Evolutionary conservation across 2,888 invertebrate species (phyloP), one percentile per base, ranked within the genome.

Genomic region (Charanyca ferruginea): DNA sequence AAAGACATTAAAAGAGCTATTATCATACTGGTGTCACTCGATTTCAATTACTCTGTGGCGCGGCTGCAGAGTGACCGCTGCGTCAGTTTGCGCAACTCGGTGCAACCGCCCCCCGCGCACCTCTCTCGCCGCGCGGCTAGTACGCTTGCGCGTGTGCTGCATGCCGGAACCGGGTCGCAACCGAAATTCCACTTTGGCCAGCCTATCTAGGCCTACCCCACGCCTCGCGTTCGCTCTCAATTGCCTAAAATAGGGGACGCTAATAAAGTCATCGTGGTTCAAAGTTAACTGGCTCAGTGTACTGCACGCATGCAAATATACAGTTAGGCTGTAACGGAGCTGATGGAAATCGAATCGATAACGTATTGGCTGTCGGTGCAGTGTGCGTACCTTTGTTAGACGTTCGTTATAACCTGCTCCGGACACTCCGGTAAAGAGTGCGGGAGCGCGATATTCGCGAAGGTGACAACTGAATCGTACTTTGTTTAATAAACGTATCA

Each of bases 301-400:
- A 92, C 91, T 95, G 95, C 94, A 95, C 92, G 94, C 93, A 95
- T 95, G 95, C 94, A 94, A 94, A 94, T 94, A 87, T 94, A 95
- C 94, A 93, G 94, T 94, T 94, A 94, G 91, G 85, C 86, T 88
- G 91, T 91, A 90, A 90, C 89, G 87, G 90, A 86, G 83, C 73
- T 77, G 91, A 85, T 90, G 88, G 90, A 89, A 87, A 89, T 89
- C 87, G 83, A 91, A 94, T 94, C 94, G 91, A 94, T 94, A 94
- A 86, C 81, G 88, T 92, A 86, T 86, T 80, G 86, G 70, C 73
- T 80, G 79, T 83, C 70, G 77, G 77, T 86, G 86, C 86, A 86
- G 69, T 85, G 77, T 79, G 81, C 77, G 81, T 80, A 81, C 73
- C 81, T 80, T 82, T 66, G 81, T 79, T 77, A 61, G 73, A 68